Conservation (phyloP, 1,140 invertebrate genomes). For the Pseudachorutes palmiensis region DNA sequence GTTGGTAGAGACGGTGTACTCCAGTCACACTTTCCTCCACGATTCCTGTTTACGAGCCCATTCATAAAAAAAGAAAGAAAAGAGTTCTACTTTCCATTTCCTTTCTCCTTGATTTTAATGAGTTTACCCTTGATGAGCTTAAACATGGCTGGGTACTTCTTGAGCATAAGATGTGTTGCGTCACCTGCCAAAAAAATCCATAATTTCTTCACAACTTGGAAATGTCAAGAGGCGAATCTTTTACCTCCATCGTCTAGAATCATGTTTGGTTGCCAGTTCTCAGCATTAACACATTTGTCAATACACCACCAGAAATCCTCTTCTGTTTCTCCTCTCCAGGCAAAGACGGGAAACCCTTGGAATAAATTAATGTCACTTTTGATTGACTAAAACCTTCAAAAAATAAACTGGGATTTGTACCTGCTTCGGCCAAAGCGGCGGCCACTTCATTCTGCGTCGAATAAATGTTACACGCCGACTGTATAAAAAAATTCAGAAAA, state of each 20-base stretch:
- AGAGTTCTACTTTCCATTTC: neutral
- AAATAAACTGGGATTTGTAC: conserved; percentile 40
- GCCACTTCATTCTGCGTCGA: conserved; percentile 98
- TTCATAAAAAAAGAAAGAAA: conserved; percentile 25
- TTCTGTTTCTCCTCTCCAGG: conserved; percentile 92
- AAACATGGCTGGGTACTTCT: conserved; percentile 91
- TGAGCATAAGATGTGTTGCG: conserved; percentile 84
- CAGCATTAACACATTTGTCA: conserved; percentile 81
- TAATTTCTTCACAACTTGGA: too few relatives aligned
- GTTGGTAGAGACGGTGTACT: conserved; percentile 90
- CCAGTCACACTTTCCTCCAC: conserved; percentile 97
- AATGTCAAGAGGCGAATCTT: too few relatives aligned
- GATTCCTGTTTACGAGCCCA: too few relatives aligned
- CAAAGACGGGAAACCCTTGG: conserved; percentile 73
- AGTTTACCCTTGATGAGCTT: conserved; percentile 80
- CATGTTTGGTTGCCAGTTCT: conserved; percentile 97
- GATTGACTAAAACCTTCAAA: neutral
- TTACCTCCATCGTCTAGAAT: conserved; percentile 92
- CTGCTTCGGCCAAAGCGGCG: conserved; percentile 85
- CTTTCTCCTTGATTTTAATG: too few relatives aligned
- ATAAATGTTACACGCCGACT: conserved; percentile 90
- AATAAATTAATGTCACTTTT: neutral
- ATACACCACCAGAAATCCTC: conserved; percentile 99
- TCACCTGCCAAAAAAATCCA: conserved; percentile 1
- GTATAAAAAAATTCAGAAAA: conserved; percentile 1